Base-by-base conservation (phyloP, 2,113 vertebrate species). In the Orthonyx spaldingii region DNA sequence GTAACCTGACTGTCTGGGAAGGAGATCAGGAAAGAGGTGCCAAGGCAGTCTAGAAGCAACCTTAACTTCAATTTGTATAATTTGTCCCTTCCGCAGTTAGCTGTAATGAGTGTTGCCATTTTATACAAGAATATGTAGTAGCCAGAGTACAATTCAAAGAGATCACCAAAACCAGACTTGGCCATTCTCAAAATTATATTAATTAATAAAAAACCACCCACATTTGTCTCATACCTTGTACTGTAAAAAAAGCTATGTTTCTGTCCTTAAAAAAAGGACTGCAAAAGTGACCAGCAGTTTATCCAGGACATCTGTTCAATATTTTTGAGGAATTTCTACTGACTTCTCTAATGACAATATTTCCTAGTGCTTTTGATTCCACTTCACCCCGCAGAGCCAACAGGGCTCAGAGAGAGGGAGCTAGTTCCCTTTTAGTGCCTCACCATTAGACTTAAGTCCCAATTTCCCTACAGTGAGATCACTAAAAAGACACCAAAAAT, bases 151-250 rank as follows among this genome's bases (percentile, higher is more conserved):
- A 8, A 55, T 63, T 87, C 50, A 93, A 64, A 72, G 55, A 61
- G 17, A 72, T 66, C 53, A 61, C 24, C 44, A 81, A 66, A 86
- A 65, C 24, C 20, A 8, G 33, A 63, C 19, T 32, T 57, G 16
- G 20, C 17, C 60, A n/a, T 44, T 78, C 44, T 84, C 50, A 53
- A 53, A 90, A 63, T 27, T 59, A 13, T 21, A 35, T 85, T 61
- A 28, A 35, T 32, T 32, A 19, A 39, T 16, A 10, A 35, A 71
- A 64, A 47, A 0, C 0, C 2, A 6, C 4, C 10, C 4, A 59
- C 12, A 84, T 70, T 63, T 37, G 11, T 50, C 39, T 93, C 52
- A 33, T 33, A 44, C 24, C 16, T 52, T 50, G n/a, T 3, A 6
- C 28, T 30, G 18, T 27, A 61, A 80, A 60, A 69, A 70, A 55